These are phyloP conservation scores for Brachylomia viminalis DNA, from an alignment of 2,888 invertebrate species.

Conservation along the genomic window DNA sequence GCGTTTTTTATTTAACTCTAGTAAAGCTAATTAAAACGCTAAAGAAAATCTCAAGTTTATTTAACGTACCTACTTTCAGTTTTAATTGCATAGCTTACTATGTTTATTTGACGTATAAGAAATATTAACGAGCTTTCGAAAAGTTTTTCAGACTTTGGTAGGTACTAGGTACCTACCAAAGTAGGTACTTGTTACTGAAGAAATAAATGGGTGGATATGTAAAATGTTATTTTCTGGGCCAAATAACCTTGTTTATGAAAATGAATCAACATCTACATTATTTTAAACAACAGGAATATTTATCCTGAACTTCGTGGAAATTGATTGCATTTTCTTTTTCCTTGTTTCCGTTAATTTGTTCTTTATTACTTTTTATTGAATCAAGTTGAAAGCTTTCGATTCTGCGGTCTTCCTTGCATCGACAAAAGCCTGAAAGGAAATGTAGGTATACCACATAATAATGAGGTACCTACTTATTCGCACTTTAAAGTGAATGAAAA, in stretches of 20 bases:
- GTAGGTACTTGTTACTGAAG: background rate
- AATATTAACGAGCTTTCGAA: conserved; percentile 51
- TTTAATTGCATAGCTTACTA: conserved; percentile 55
- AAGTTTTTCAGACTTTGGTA: conserved; percentile 30
- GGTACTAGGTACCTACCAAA: no score
- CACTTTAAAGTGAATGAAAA: no score
- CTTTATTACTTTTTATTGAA: conserved; percentile 19
- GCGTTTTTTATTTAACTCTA: conserved; percentile 16
- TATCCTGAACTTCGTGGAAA: background rate
- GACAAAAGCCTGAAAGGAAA: background rate
- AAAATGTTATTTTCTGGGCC: background rate
- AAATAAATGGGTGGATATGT: background rate
- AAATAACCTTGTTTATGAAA: background rate
- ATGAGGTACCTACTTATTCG: background rate
- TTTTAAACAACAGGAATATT: background rate
- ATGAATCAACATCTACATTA: background rate
- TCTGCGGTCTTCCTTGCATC: background rate
- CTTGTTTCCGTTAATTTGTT: conserved; percentile 5
- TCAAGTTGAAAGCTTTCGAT: conserved; percentile 24
- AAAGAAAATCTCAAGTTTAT: conserved; percentile 43
- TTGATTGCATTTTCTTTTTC: conserved; percentile 3
- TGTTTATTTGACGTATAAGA: conserved; percentile 33
- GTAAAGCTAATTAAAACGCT: conserved; percentile 38
- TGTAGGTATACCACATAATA: background rate
- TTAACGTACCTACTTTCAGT: conserved; percentile 28